Evolutionary conservation across 1,140 invertebrate species (phyloP).

Genomic region (Zaprionus gabonicus): DNA sequence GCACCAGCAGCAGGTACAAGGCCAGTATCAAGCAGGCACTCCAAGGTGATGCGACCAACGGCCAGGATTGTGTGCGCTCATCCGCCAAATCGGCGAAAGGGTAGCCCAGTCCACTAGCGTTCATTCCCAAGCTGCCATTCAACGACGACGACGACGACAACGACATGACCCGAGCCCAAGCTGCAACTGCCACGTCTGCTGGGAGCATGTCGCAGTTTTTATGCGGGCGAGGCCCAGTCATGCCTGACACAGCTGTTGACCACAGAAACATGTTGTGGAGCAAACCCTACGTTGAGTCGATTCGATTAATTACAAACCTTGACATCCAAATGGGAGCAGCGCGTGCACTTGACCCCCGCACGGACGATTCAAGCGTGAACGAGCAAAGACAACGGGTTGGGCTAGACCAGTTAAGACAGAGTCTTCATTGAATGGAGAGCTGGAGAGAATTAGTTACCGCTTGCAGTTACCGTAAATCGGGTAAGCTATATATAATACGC

Average conservation of each 20-base stretch:
- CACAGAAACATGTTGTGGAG: not conserved
- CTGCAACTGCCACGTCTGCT: not conserved
- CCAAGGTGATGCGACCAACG: slow-evolving; percentile 92
- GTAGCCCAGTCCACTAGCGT: slow-evolving; percentile 16
- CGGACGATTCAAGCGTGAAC: slow-evolving; percentile 23
- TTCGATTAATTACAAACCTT: slow-evolving; percentile 2
- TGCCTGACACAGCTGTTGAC: not conserved
- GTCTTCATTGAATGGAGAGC: not conserved
- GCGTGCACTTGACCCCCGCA: slow-evolving; percentile 13
- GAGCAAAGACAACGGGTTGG: not conserved
- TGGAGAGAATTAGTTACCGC: not conserved
- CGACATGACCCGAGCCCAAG: not conserved
- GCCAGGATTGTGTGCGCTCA: slow-evolving; percentile 92
- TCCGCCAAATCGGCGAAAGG: slow-evolving; percentile 58
- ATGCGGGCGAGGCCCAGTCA: not conserved
- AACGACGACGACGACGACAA: not conserved
- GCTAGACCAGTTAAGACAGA: not conserved
- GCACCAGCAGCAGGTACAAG: slow-evolving; percentile 92
- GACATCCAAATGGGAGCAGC: slow-evolving; percentile 1
- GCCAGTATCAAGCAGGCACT: slow-evolving; percentile 91
- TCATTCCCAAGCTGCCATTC: slow-evolving; percentile 30
- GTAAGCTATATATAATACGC: slow-evolving; percentile 6
- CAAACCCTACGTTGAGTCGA: not conserved
- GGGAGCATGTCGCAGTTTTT: slow-evolving; percentile 4
- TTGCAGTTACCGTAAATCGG: slow-evolving; percentile 17